Evolutionary conservation across 1,140 invertebrate species (phyloP).

Genomic region (Achroia grisella): DNA sequence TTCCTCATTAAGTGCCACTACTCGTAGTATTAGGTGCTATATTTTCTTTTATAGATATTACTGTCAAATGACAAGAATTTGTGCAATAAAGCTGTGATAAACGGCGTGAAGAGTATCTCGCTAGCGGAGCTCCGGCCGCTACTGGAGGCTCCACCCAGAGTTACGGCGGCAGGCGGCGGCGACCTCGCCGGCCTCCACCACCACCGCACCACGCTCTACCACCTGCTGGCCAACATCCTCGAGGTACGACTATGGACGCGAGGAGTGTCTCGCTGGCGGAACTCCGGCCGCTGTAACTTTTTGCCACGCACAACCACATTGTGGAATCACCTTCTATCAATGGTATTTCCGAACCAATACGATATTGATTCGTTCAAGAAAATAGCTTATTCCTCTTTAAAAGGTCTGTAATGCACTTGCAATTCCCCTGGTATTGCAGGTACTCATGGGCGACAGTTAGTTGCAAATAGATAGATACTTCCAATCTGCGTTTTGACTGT

Average conservation of each 20-base stretch:
- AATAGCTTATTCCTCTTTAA: too few species aligned
- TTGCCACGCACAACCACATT: too few species aligned
- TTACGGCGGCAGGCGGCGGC: slow-evolving; percentile 14
- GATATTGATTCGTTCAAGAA: too few species aligned
- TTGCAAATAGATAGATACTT: too few species aligned
- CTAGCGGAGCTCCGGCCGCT: slow-evolving; percentile 27
- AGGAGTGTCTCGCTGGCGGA: slow-evolving; percentile 23
- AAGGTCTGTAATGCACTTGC: too few species aligned
- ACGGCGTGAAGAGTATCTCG: slow-evolving; percentile 29
- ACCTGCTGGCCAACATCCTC: slow-evolving; percentile 50
- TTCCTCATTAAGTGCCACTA: too few species aligned
- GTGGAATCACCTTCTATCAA: too few species aligned
- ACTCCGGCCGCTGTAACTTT: slow-evolving; percentile 27
- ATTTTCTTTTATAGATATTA: slow-evolving; percentile 32
- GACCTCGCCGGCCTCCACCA: slow-evolving; percentile 28
- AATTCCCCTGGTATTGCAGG: too few species aligned
- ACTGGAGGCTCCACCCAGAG: slow-evolving; percentile 25
- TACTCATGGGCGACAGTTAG: too few species aligned
- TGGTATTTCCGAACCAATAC: too few species aligned
- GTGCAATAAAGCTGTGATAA: slow-evolving; percentile 52
- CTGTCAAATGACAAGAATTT: slow-evolving; percentile 59
- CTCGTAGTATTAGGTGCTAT: too few species aligned
- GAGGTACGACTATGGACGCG: slow-evolving; percentile 44
- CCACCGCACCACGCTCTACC: slow-evolving; percentile 26
- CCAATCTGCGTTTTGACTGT: too few species aligned